These are phyloP conservation scores for Myanophis thanlyinensis DNA, from an alignment of 2,113 vertebrate species.

Conservation along the genomic window DNA sequence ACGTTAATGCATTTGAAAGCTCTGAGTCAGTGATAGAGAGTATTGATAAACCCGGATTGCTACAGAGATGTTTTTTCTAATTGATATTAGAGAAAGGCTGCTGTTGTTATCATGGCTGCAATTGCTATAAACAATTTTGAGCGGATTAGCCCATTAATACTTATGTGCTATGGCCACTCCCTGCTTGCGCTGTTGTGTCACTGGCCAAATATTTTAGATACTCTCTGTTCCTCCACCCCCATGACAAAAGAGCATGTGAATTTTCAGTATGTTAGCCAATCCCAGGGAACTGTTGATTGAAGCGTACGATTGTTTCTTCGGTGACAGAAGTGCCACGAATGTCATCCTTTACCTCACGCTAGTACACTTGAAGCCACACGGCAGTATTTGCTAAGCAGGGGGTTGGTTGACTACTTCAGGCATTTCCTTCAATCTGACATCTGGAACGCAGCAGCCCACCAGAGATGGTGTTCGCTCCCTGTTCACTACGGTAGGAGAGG, in stretches of 20 bases:
- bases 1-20: neutral
- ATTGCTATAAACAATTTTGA: constrained; percentile 59
- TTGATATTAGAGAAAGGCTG: neutral
- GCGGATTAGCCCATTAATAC: constrained; percentile 54
- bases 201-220: constrained; percentile 59
- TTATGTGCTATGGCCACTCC: constrained; percentile 54
- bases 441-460: neutral
- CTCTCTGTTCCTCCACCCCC: constrained; percentile 59
- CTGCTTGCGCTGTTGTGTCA: constrained; percentile 54
- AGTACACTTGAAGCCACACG: constrained; percentile 40
- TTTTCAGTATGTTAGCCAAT: constrained; percentile 60
- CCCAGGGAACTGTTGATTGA: constrained; percentile 54
- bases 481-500: neutral
- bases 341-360: constrained; percentile 50
- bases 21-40: neutral
- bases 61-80: neutral
- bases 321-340: constrained; percentile 36
- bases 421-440: neutral
- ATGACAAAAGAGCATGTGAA: constrained; percentile 59
- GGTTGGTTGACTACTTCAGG: neutral
- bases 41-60: neutral
- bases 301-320: constrained; percentile 42
- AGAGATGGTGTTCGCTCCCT: neutral
- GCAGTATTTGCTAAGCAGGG: constrained; percentile 2
- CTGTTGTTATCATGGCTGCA: constrained; percentile 31